Conservation (phyloP, 2,797 vertebrate species). For the Xenentodon cancila region DNA sequence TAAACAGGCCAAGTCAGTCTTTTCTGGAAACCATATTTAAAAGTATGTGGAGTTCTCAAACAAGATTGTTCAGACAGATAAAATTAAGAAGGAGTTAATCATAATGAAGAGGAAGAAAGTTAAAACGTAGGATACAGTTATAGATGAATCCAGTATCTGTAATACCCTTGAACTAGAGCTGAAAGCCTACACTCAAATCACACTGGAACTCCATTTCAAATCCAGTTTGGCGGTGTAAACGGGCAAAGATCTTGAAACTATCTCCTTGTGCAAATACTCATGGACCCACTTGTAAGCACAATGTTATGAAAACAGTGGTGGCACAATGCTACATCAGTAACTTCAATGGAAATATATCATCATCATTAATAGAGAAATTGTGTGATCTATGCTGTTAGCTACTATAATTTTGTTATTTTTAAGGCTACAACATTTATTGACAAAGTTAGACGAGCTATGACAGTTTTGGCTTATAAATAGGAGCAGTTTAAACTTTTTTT, state of each 20-base stretch:
- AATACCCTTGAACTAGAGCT: too few species aligned
- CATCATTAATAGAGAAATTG: conserved; percentile 63
- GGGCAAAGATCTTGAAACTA: neutral
- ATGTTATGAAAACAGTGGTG: conserved; percentile 82
- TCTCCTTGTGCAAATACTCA: conserved; percentile 6
- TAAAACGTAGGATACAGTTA: too few species aligned
- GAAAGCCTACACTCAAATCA: too few species aligned
- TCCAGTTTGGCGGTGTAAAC: neutral
- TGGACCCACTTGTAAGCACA: conserved; percentile 53
- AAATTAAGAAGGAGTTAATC: too few species aligned
- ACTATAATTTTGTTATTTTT: conserved; percentile 74
- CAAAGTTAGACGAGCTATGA: conserved; percentile 77
- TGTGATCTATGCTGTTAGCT: conserved; percentile 70
- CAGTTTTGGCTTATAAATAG: conserved; percentile 82
- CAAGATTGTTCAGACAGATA: too few species aligned
- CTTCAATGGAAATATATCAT: conserved; percentile 64
- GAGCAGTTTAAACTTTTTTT: conserved; percentile 62
- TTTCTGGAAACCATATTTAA: too few species aligned
- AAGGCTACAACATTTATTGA: conserved; percentile 80
- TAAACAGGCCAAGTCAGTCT: too few species aligned
- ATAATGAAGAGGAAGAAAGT: too few species aligned
- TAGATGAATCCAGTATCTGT: too few species aligned
- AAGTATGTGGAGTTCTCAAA: too few species aligned
- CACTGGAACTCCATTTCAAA: neutral
- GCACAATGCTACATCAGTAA: conserved; percentile 80